Conservation (phyloP, 2,888 invertebrate species). For the Synergus laeviventris region DNA sequence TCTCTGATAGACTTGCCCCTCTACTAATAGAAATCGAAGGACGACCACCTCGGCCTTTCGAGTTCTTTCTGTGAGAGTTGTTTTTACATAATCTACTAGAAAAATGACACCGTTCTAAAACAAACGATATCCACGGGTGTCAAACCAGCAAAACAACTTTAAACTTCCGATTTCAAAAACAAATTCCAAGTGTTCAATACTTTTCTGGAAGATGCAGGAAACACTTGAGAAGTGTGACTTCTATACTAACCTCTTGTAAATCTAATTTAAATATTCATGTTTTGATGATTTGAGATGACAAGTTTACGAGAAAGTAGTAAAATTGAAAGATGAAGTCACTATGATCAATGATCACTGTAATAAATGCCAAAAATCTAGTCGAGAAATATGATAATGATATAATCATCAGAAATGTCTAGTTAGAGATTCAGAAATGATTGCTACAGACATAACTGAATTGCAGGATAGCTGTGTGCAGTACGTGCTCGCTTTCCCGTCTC, state of each 20-base stretch:
- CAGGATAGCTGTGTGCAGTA: slow-evolving; percentile 24
- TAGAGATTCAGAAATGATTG: slow-evolving; percentile 34
- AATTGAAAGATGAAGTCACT: slow-evolving; percentile 7
- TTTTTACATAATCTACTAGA: slow-evolving; percentile 60
- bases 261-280: not conserved
- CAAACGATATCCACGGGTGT: slow-evolving; percentile 53
- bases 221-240: no score
- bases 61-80: slow-evolving; percentile 54
- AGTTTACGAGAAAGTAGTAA: not conserved
- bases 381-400: slow-evolving; percentile 8
- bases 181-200: not conserved
- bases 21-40: slow-evolving; percentile 58
- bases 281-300: not conserved
- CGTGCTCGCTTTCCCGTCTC: slow-evolving; percentile 32
- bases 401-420: slow-evolving; percentile 30
- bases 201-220: slow-evolving; percentile 46
- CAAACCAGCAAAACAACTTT: not conserved
- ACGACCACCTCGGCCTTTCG: slow-evolving; percentile 54
- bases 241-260: not conserved
- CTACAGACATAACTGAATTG: slow-evolving; percentile 31
- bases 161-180: not conserved
- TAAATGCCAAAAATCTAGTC: not conserved
- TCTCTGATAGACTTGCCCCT: slow-evolving; percentile 54
- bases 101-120: slow-evolving; percentile 61
- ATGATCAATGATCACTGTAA: slow-evolving; percentile 3